phyloP scores from a whole-genome alignment of 2,888 invertebrate species.

The Stenotaenia linearis region DNA sequence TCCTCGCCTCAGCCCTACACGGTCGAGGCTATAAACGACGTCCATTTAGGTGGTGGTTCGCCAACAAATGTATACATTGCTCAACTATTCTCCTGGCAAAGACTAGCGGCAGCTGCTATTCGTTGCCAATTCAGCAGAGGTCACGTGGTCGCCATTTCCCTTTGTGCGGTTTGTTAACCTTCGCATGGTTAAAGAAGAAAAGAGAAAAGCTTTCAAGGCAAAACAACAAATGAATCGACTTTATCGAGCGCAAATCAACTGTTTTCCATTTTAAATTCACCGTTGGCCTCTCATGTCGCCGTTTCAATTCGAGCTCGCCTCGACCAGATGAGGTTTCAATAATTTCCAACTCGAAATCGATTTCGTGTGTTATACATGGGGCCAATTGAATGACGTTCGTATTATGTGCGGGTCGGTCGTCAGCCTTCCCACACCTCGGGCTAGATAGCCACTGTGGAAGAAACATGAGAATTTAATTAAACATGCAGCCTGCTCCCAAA shows the following conservation, averaged over 20 bases:
- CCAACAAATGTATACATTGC: not conserved
- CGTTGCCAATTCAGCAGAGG: not conserved
- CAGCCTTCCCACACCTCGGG: not conserved
- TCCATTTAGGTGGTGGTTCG: not conserved
- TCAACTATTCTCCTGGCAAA: not conserved
- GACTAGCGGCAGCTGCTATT: not conserved
- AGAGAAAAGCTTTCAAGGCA: not conserved
- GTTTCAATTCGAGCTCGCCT: not conserved
- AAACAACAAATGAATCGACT: not conserved
- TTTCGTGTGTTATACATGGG: not conserved
- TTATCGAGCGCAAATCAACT: not conserved
- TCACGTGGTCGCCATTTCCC: not conserved
- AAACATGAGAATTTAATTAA: not conserved
- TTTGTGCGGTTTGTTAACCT: not conserved
- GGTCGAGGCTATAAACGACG: not conserved
- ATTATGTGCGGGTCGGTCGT: not conserved
- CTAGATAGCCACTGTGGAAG: not conserved
- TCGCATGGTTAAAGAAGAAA: not conserved
- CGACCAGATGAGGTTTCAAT: not conserved
- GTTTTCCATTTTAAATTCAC: not conserved
- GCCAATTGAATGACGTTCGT: not conserved
- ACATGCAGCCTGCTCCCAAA: not conserved
- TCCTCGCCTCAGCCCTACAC: not conserved
- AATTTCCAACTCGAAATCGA: not conserved
- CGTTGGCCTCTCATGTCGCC: not conserved